phyloP scores from a whole-genome alignment of 2,797 vertebrate species.

The Sciaenops ocellatus region DNA sequence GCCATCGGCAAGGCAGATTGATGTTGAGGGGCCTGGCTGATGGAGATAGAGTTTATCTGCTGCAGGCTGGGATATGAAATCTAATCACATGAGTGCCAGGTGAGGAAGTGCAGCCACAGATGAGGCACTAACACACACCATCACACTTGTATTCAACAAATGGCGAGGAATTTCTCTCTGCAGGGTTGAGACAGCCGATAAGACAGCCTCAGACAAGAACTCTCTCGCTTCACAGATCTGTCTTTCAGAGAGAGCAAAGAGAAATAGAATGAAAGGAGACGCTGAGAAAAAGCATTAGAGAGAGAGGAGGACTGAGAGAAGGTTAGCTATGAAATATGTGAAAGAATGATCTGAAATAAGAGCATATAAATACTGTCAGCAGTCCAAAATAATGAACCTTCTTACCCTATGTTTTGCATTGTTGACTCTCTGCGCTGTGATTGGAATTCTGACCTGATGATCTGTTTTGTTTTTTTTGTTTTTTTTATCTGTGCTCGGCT shows the following conservation, averaged over 20 bases:
- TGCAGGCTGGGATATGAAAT: slow-evolving; percentile 80
- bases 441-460: slow-evolving; percentile 35
- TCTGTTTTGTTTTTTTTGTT: slow-evolving; percentile 26
- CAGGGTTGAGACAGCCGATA: slow-evolving; percentile 78
- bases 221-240: slow-evolving; percentile 72
- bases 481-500: slow-evolving; percentile 6
- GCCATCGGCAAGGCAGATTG: slow-evolving; percentile 78
- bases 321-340: slow-evolving; percentile 55
- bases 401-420: slow-evolving; percentile 37
- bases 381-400: slow-evolving; percentile 66
- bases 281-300: slow-evolving; percentile 31
- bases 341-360: slow-evolving; percentile 72
- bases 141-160: slow-evolving; percentile 82
- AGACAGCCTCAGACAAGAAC: slow-evolving; percentile 78
- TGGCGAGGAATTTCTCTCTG: slow-evolving; percentile 79
- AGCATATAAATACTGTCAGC: slow-evolving; percentile 67
- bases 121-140: slow-evolving; percentile 77
- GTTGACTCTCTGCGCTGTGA: slow-evolving; percentile 37
- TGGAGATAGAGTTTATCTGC: slow-evolving; percentile 87
- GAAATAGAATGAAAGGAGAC: slow-evolving; percentile 65
- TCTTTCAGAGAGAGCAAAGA: slow-evolving; percentile 70
- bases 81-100: slow-evolving; percentile 84
- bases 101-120: slow-evolving; percentile 82
- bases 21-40: slow-evolving; percentile 80
- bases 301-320: slow-evolving; percentile 39